Conservation (phyloP, 1,140 invertebrate genomes). For the Pteromalus puparum region DNA sequence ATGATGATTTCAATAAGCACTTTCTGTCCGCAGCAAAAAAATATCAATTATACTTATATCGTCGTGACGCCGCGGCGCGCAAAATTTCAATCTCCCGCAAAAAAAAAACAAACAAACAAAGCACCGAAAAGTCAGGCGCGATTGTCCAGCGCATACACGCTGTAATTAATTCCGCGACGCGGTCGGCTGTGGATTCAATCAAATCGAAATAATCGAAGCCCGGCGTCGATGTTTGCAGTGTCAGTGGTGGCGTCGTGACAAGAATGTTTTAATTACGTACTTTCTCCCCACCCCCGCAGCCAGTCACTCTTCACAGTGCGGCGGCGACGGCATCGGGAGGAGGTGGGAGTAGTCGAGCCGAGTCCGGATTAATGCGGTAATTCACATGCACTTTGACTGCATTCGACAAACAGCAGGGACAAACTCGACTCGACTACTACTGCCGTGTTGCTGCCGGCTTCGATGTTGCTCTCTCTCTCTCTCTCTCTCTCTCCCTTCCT, state of each 20-base stretch:
- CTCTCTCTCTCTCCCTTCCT: slow-evolving; percentile 37
- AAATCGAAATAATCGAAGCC: slow-evolving; percentile 61
- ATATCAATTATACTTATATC: background rate
- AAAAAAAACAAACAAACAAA: background rate
- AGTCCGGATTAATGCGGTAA: slow-evolving; percentile 69
- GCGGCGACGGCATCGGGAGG: background rate
- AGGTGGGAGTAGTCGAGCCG: slow-evolving; percentile 49
- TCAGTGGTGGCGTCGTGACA: slow-evolving; percentile 53
- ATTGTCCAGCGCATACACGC: background rate
- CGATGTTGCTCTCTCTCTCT: slow-evolving; percentile 54
- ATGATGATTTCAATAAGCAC: background rate
- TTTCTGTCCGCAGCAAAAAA: background rate
- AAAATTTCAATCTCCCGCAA: background rate
- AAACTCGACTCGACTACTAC: slow-evolving; percentile 63
- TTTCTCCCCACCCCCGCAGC: background rate
- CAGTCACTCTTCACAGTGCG: background rate
- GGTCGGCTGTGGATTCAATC: slow-evolving; percentile 53
- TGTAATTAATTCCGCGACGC: slow-evolving; percentile 45
- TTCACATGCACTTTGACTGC: slow-evolving; percentile 73
- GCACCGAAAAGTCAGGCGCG: background rate
- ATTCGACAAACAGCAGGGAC: slow-evolving; percentile 68
- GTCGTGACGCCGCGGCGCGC: background rate
- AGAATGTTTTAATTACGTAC: slow-evolving; percentile 70
- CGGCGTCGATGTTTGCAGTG: slow-evolving; percentile 53
- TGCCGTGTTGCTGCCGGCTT: slow-evolving; percentile 49